These are phyloP conservation scores for Strongylocentrotus purpuratus DNA, from an alignment of 35 echinoderm and acorn worm genomes.

Conservation along the genomic window DNA sequence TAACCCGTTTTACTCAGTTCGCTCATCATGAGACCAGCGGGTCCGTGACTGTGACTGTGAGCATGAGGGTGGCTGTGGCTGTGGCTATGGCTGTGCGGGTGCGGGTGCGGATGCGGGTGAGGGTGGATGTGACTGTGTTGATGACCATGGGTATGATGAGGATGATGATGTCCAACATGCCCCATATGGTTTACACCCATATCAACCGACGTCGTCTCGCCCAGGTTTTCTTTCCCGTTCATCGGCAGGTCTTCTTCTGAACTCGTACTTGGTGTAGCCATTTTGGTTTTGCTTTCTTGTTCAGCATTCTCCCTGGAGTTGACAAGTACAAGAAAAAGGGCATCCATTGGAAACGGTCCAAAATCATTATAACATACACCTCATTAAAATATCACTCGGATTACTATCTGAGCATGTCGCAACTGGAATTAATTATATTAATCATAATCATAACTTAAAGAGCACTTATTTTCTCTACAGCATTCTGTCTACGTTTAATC, in stretches of 20 bases:
- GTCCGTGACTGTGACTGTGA: constrained; percentile 22
- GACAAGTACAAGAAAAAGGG: not conserved
- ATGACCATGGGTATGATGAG: constrained; percentile 36
- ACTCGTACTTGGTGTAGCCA: constrained; percentile 71
- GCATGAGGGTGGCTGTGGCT: constrained; percentile 9
- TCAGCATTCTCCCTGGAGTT: constrained; percentile 65
- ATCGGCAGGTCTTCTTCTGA: constrained; percentile 67
- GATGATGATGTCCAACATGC: constrained; percentile 32
- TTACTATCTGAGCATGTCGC: not conserved
- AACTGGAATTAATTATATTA: no score
- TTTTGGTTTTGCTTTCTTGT: constrained; percentile 67
- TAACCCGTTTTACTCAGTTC: constrained; percentile 49
- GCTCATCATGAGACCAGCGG: constrained; percentile 48
- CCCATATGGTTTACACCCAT: constrained; percentile 19
- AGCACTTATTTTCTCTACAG: no score
- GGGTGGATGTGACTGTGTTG: constrained; percentile 36
- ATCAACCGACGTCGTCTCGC: constrained; percentile 28
- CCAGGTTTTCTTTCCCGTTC: constrained; percentile 73
- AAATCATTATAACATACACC: not conserved
- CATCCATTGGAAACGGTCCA: not conserved
- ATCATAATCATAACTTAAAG: no score
- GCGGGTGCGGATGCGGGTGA: not conserved
- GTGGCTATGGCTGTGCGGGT: constrained; percentile 25
- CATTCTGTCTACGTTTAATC: no score
- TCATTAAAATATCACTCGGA: constrained; percentile 3